phyloP scores from a whole-genome alignment of 1,140 invertebrate species.

The Drosophila equinoxialis region DNA sequence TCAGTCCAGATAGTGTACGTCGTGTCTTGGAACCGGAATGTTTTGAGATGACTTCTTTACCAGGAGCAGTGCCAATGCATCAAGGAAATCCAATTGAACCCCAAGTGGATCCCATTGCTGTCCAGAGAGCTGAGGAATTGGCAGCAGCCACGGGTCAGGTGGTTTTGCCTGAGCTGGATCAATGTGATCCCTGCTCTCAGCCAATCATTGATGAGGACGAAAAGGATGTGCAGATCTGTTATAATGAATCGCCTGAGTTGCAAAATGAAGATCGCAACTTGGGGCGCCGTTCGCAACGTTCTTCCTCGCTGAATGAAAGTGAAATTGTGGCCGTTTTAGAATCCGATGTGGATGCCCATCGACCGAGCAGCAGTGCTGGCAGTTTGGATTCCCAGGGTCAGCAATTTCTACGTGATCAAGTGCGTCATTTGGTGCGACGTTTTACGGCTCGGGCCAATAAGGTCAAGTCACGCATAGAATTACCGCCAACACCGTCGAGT shows the following conservation, averaged over 20 bases:
- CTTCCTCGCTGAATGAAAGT: slow-evolving; percentile 66
- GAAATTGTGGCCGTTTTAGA: slow-evolving; percentile 67
- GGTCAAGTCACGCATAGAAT: slow-evolving; percentile 85
- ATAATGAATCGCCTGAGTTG: slow-evolving; percentile 74
- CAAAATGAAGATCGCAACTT: slow-evolving; percentile 76
- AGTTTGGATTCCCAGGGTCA: slow-evolving; percentile 76
- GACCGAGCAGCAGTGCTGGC: slow-evolving; percentile 59
- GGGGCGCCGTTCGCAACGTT: slow-evolving; percentile 41
- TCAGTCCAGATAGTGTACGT: slow-evolving; percentile 73
- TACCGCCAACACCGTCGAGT: slow-evolving; percentile 86
- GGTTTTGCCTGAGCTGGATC: slow-evolving; percentile 35
- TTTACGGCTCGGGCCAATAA: slow-evolving; percentile 85
- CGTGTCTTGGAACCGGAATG: slow-evolving; percentile 58
- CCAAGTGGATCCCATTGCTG: slow-evolving; percentile 48
- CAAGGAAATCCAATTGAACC: background rate
- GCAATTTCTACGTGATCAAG: slow-evolving; percentile 82
- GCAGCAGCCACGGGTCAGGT: slow-evolving; percentile 60
- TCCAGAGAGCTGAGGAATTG: slow-evolving; percentile 49
- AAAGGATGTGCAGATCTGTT: slow-evolving; percentile 79
- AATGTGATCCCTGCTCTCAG: slow-evolving; percentile 40
- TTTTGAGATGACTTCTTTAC: slow-evolving; percentile 52
- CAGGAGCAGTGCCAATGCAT: slow-evolving; percentile 44
- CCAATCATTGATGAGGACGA: slow-evolving; percentile 70
- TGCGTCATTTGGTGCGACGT: slow-evolving; percentile 85
- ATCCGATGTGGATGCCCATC: slow-evolving; percentile 26